Evolutionary conservation across 2,888 invertebrate genomes (phyloP).

Genomic region (Muscina levida): DNA sequence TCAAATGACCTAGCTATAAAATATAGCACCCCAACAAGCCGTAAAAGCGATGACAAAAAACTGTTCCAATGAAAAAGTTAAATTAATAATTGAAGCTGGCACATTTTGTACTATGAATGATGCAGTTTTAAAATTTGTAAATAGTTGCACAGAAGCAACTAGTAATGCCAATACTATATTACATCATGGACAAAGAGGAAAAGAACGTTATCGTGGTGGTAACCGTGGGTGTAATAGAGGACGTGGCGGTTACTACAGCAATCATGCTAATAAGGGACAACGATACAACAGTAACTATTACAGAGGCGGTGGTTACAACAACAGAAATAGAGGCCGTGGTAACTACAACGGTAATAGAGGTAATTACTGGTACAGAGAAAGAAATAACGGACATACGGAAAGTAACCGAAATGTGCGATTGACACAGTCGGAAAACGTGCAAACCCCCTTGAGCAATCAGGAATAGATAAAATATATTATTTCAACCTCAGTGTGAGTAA

Average conservation of each 20-base stretch:
- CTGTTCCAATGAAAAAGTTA: constrained; percentile 34
- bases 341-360: too few species aligned
- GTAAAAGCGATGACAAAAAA: constrained; percentile 43
- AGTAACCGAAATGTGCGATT: background rate
- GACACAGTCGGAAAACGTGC: constrained; percentile 43
- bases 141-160: constrained; percentile 39
- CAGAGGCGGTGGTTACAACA: too few species aligned
- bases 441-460: constrained; percentile 22
- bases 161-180: constrained; percentile 39
- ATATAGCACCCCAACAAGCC: constrained; percentile 14
- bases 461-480: background rate
- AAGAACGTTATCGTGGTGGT: background rate
- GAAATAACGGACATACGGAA: too few species aligned
- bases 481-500: constrained; percentile 35
- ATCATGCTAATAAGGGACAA: background rate
- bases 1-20: background rate
- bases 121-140: constrained; percentile 28
- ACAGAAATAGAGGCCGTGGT: too few species aligned
- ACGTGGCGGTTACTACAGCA: background rate
- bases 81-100: constrained; percentile 38
- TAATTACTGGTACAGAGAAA: too few species aligned
- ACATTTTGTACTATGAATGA: constrained; percentile 50
- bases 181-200: background rate
- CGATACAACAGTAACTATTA: too few species aligned
- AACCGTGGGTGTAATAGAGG: constrained; percentile 1